Conservation (phyloP, 2,797 vertebrate species). For the Gouania willdenowi region DNA sequence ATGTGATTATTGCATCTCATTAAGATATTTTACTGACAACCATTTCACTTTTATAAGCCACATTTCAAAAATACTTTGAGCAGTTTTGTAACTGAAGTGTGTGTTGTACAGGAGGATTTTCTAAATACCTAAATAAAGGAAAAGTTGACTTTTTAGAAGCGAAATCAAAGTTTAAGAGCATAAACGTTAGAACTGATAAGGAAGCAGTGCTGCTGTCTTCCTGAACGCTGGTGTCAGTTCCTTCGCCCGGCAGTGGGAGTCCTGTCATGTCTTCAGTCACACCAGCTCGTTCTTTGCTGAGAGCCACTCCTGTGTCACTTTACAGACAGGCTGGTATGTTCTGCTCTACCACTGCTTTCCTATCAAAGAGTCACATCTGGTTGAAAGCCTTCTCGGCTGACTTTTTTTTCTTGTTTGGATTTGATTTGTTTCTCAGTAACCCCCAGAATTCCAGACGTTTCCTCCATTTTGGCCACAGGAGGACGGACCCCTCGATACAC, state of each 20-base stretch:
- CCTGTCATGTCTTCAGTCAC: constrained; percentile 59
- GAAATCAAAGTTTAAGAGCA: no score
- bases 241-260: constrained; percentile 49
- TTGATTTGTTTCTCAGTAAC: constrained; percentile 50
- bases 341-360: no score
- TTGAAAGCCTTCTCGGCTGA: no score
- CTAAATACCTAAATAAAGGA: no score
- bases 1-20: no score
- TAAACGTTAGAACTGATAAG: no score
- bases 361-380: no score
- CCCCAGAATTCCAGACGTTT: constrained; percentile 78
- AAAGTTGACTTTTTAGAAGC: no score
- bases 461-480: constrained; percentile 78
- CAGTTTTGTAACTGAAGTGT: not conserved
- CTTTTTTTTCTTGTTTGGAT: no score
- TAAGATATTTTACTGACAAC: no score
- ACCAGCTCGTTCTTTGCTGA: constrained; percentile 66
- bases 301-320: constrained; percentile 81
- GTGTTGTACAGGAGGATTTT: not conserved
- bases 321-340: constrained; percentile 83
- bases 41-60: no score
- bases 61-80: not conserved
- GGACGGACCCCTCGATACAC: constrained; percentile 76
- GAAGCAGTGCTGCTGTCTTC: constrained; percentile 13
- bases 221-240: constrained; percentile 63